Evolutionary conservation across 2,888 invertebrate species (phyloP).

Genomic region (Lamellibrachia columna): DNA sequence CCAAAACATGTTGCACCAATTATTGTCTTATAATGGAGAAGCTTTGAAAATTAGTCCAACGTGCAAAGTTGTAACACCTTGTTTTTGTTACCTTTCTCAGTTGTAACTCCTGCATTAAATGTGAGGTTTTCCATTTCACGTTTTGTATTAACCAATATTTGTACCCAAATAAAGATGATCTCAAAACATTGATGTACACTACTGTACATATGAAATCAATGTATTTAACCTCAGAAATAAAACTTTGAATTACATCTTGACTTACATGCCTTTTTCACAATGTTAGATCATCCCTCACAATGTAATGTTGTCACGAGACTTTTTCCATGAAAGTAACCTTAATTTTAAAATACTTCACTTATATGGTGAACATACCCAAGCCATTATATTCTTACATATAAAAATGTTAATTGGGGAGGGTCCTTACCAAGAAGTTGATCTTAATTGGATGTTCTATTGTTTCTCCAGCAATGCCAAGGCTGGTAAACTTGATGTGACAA

Average conservation of each 20-base stretch:
- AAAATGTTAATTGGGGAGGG: background rate
- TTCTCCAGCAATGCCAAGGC: background rate
- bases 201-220: no score
- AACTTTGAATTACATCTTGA: no score
- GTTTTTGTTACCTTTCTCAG: no score
- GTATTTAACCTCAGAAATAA: no score
- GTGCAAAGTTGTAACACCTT: background rate
- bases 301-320: background rate
- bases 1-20: background rate
- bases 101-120: no score
- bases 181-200: no score
- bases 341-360: background rate
- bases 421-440: background rate
- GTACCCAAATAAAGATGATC: background rate
- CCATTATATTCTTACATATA: background rate
- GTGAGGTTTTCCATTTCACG: background rate
- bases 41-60: background rate
- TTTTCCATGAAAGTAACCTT: background rate
- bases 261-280: no score
- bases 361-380: background rate
- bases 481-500: background rate
- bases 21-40: background rate
- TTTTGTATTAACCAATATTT: background rate
- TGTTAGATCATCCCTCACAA: no score
- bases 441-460: background rate